phyloP scores from a whole-genome alignment of 2,113 vertebrate genomes.

The Atlantisia rogersi region DNA sequence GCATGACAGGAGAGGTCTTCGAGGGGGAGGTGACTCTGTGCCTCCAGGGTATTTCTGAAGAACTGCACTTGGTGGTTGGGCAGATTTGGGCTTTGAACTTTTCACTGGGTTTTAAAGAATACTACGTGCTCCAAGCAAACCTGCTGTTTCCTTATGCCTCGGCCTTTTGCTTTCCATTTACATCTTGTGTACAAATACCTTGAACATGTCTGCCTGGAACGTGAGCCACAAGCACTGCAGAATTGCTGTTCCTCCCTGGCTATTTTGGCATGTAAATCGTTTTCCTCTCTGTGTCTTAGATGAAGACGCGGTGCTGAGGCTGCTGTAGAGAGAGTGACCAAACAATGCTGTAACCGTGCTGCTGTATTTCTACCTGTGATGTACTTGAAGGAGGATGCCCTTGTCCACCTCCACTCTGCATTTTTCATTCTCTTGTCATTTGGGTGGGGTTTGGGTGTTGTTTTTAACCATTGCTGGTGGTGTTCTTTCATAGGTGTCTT shows the following conservation, averaged over 20 bases:
- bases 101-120: neutral
- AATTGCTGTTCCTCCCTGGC: neutral
- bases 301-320: constrained; percentile 28
- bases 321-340: constrained; percentile 40
- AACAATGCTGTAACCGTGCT: constrained; percentile 51
- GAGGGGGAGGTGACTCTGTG: neutral
- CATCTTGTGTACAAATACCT: neutral
- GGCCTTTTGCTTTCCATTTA: neutral
- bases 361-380: constrained; percentile 53
- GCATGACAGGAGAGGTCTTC: neutral
- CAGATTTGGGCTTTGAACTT: neutral
- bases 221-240: neutral
- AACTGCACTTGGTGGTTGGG: neutral
- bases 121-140: neutral
- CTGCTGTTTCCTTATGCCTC: neutral
- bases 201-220: neutral
- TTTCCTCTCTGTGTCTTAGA: constrained; percentile 40
- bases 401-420: neutral
- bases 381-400: constrained; percentile 65
- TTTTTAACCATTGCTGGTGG: neutral
- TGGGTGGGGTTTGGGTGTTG: too few species aligned
- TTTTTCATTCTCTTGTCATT: neutral
- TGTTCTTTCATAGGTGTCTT: neutral
- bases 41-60: neutral
- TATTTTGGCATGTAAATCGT: constrained; percentile 58